These are phyloP conservation scores for Nipponacmea schrenckii DNA, from an alignment of 2,888 invertebrate species.

Conservation along the genomic window DNA sequence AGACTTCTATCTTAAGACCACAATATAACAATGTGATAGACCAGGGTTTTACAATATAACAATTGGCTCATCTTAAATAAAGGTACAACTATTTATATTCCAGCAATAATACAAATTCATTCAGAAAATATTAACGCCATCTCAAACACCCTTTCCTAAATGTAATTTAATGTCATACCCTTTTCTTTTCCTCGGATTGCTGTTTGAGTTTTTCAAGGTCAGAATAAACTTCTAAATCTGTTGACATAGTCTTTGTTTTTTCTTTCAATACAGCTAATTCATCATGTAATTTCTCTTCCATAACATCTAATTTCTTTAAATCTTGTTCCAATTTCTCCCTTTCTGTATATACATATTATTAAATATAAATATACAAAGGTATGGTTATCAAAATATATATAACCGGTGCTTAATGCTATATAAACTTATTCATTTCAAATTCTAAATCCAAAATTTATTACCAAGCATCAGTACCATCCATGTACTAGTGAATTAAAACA, in stretches of 20 bases:
- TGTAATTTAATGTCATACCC: conserved; percentile 39
- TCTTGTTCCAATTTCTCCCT: conserved; percentile 67
- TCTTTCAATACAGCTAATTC: conserved; percentile 70
- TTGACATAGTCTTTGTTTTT: conserved; percentile 72
- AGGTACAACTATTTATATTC: not conserved
- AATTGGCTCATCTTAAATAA: not conserved
- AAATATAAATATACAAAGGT: not conserved
- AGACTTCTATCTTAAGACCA: too few relatives aligned
- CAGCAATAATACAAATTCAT: not conserved
- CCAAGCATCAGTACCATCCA: too few relatives aligned
- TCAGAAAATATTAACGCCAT: too few relatives aligned
- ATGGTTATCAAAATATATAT: not conserved
- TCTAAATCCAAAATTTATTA: too few relatives aligned
- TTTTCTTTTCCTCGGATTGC: conserved; percentile 72
- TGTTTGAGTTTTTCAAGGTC: conserved; percentile 72
- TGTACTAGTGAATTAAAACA: too few relatives aligned
- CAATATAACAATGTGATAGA: too few relatives aligned
- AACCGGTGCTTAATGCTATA: too few relatives aligned
- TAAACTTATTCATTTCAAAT: too few relatives aligned
- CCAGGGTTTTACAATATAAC: not conserved
- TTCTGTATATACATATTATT: conserved; percentile 37
- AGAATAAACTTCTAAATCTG: conserved; percentile 74
- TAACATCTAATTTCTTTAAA: conserved; percentile 72
- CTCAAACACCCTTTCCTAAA: not conserved
- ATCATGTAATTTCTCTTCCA: conserved; percentile 77